phyloP scores from a whole-genome alignment of 2,113 vertebrate genomes.

The Poeciliopsis retropinna region DNA sequence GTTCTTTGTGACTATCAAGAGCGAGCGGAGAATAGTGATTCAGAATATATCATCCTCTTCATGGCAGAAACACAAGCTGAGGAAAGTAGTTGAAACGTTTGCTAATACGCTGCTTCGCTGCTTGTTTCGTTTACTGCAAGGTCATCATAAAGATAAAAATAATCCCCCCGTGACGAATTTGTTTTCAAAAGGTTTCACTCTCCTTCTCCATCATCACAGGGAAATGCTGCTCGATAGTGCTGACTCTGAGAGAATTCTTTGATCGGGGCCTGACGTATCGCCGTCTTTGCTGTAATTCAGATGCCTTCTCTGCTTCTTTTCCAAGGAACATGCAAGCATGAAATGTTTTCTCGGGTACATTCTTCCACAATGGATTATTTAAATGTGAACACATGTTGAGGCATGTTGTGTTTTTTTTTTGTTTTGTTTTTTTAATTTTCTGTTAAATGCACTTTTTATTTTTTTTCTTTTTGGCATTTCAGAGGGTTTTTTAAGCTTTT shows the following conservation, averaged over 20 bases:
- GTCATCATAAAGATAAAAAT: constrained; percentile 81
- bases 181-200: constrained; percentile 78
- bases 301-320: constrained; percentile 68
- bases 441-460: too few species aligned
- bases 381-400: constrained; percentile 46
- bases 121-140: constrained; percentile 78
- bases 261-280: constrained; percentile 76
- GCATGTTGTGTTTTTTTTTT: not conserved
- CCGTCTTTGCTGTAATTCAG: constrained; percentile 76
- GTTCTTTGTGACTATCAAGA: constrained; percentile 54
- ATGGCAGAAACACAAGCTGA: constrained; percentile 43
- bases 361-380: constrained; percentile 33
- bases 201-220: constrained; percentile 73
- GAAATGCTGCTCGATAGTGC: constrained; percentile 73
- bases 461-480: too few species aligned
- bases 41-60: constrained; percentile 42
- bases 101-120: constrained; percentile 70
- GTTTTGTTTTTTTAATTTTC: too few species aligned
- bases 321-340: constrained; percentile 43
- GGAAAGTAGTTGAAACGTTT: constrained; percentile 61
- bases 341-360: constrained; percentile 55
- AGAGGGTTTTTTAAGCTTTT: too few species aligned
- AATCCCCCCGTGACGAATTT: constrained; percentile 78
- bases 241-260: constrained; percentile 73
- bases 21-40: constrained; percentile 38